A percentile compares a stretch with the other conserved stretches of the same genome.
phyloP scores from a whole-genome alignment of 2,888 invertebrate genomes.

The Drosophila setosimentum region DNA sequence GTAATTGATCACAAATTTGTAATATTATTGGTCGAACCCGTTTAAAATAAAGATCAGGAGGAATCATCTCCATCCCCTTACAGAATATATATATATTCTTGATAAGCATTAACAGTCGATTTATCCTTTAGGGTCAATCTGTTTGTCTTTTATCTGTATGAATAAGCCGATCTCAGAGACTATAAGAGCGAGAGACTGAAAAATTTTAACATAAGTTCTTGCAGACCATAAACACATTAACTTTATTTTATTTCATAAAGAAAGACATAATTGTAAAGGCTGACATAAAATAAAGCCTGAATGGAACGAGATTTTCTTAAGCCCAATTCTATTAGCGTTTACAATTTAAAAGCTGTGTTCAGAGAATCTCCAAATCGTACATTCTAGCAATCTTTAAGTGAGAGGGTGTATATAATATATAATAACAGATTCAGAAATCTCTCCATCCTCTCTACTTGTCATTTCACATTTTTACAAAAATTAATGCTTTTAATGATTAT shows the following conservation, averaged over 20 bases:
- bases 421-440: not conserved
- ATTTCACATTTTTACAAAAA: not conserved
- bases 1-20: not conserved
- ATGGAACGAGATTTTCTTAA: not conserved
- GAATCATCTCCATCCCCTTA: not conserved
- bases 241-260: not conserved
- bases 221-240: not conserved
- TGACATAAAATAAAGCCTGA: not conserved
- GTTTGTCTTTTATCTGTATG: not conserved
- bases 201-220: not conserved
- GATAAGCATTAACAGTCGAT: not conserved
- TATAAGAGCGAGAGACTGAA: not conserved
- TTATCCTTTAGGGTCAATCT: not conserved
- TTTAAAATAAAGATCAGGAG: not conserved
- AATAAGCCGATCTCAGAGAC: not conserved
- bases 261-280: not conserved
- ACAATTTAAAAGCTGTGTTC: not conserved
- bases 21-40: not conserved
- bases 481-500: not conserved
- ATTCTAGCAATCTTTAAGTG: not conserved
- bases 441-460: not conserved
- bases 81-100: not conserved
- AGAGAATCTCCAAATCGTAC: not conserved
- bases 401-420: not conserved
- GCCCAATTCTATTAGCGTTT: not conserved